A percentile compares a stretch with the other conserved stretches of the same genome.
Conservation (phyloP, 2,797 vertebrate genomes). For the Parotocinclus haroldoi region DNA sequence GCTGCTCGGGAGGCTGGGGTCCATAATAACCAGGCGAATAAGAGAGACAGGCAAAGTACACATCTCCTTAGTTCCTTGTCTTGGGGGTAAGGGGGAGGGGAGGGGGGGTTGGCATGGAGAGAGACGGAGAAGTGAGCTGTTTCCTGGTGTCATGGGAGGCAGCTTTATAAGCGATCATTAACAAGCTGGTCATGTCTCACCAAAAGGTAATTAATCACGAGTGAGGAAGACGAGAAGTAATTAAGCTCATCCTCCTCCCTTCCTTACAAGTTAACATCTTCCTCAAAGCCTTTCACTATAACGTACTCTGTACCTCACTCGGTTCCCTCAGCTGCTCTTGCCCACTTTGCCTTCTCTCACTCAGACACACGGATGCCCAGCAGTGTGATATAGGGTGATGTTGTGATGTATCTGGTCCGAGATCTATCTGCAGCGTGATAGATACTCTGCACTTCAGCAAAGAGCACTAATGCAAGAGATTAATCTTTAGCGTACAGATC, state of each 20-base stretch:
- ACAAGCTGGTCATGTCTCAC: conserved; percentile 61
- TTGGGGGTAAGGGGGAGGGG: neutral
- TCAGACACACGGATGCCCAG: neutral
- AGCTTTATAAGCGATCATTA: conserved; percentile 65
- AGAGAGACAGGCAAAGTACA: neutral
- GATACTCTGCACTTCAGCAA: conserved; percentile 51
- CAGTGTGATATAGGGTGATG: conserved; percentile 18
- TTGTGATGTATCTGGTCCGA: conserved; percentile 43
- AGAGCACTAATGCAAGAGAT: conserved; percentile 46
- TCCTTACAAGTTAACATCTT: neutral
- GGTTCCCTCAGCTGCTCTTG: neutral
- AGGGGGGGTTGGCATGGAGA: conserved; percentile 25
- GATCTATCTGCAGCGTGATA: conserved; percentile 47
- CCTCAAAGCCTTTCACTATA: neutral
- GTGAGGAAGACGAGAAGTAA: conserved; percentile 14
- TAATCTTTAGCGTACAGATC: conserved; percentile 40
- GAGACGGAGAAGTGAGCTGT: conserved; percentile 15
- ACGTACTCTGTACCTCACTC: neutral
- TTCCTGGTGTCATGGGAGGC: conserved; percentile 30
- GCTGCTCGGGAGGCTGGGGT: neutral
- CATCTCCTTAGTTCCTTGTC: neutral
- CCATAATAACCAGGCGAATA: conserved; percentile 18
- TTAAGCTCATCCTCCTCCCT: conserved; percentile 2
- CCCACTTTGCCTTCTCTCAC: neutral
- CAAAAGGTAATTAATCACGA: conserved; percentile 68